Conservation (phyloP, 2,888 invertebrate species). For the Lottia scabra region DNA sequence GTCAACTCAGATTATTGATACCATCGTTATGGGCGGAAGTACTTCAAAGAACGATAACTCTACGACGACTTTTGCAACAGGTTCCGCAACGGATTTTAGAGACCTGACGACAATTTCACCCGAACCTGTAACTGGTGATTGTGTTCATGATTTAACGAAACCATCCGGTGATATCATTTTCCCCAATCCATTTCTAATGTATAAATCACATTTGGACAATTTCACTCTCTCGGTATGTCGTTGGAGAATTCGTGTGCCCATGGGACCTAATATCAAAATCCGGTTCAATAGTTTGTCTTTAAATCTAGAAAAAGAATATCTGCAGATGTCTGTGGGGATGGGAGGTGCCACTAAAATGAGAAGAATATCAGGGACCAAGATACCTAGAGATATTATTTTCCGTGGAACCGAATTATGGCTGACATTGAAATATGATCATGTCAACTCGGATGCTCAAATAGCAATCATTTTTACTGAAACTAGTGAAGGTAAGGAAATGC, state of each 20-base stretch:
- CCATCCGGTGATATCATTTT: constrained; percentile 13
- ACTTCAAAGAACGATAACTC: too few relatives aligned
- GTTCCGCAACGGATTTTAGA: too few relatives aligned
- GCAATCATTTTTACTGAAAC: constrained; percentile 21
- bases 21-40: too few relatives aligned
- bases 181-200: neutral
- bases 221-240: constrained; percentile 9
- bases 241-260: constrained; percentile 17
- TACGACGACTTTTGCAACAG: too few relatives aligned
- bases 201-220: neutral
- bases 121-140: neutral
- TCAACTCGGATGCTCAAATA: constrained; percentile 14
- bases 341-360: constrained; percentile 14
- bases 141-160: constrained; percentile 13
- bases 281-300: constrained; percentile 14
- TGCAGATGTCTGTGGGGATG: constrained; percentile 20
- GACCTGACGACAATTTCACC: too few relatives aligned
- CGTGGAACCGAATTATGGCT: constrained; percentile 16
- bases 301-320: constrained; percentile 13
- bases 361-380: constrained; percentile 21
- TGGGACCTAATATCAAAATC: constrained; percentile 11
- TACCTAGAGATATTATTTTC: constrained; percentile 17
- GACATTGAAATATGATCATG: constrained; percentile 8
- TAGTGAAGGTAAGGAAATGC: constrained; percentile 17
- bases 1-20: too few relatives aligned